A percentile compares a stretch with the other conserved stretches of the same genome.
phyloP scores from a whole-genome alignment of 1,140 invertebrate genomes.

The Drosophila nikananu region DNA sequence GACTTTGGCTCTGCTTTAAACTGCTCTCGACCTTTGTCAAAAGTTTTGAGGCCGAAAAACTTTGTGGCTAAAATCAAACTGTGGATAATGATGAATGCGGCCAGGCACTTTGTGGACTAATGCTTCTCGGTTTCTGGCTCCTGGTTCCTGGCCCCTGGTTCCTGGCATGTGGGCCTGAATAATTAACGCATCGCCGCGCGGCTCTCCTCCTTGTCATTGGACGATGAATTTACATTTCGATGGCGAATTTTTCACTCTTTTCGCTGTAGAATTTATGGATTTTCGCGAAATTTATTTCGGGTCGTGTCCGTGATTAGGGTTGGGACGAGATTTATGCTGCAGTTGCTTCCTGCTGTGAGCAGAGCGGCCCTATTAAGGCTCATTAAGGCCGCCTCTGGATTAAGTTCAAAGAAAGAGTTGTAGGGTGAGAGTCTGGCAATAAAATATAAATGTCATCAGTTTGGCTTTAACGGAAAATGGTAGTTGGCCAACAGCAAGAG shows the following conservation, averaged over 20 bases:
- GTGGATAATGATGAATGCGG: conserved; percentile 74
- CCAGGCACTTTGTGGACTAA: conserved; percentile 60
- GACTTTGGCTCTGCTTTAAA: conserved; percentile 67
- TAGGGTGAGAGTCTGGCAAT: conserved; percentile 32
- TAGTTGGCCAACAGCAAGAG: conserved; percentile 11
- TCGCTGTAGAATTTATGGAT: conserved; percentile 65
- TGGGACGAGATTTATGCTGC: conserved; percentile 75
- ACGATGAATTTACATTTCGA: conserved; percentile 74
- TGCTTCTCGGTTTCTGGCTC: conserved; percentile 18
- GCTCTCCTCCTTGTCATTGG: conserved; percentile 45
- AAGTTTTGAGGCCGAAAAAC: conserved; percentile 67
- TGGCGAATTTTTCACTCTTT: conserved; percentile 27
- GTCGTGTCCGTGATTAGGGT: conserved; percentile 70
- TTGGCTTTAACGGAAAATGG: conserved; percentile 32
- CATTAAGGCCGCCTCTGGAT: conserved; percentile 57
- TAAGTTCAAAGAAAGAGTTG: conserved; percentile 35
- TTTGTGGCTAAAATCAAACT: conserved; percentile 77
- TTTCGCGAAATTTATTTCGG: conserved; percentile 66
- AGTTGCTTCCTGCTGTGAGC: conserved; percentile 40
- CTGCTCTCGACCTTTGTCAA: conserved; percentile 78
- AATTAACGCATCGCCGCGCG: conserved; percentile 68
- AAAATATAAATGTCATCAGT: conserved; percentile 65
- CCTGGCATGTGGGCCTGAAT: conserved; percentile 55
- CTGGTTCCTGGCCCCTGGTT: conserved; percentile 7
- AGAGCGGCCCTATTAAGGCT: conserved; percentile 57